Percentiles rank a stretch among this genome's conserved stretches.
phyloP scores from a whole-genome alignment of 2,113 vertebrate species.

The Catharus minimus region DNA sequence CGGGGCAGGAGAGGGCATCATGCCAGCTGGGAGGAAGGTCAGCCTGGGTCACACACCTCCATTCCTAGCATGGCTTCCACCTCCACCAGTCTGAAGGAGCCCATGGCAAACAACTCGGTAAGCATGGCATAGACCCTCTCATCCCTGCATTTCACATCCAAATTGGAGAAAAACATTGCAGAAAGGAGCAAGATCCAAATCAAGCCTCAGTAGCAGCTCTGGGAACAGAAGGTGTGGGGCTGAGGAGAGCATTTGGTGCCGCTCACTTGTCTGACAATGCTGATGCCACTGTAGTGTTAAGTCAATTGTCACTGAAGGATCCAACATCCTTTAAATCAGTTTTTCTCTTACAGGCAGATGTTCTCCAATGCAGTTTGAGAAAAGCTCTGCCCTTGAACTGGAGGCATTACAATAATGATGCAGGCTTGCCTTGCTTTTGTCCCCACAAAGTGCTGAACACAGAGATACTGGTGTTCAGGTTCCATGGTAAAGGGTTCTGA shows the following conservation, averaged over 20 bases:
- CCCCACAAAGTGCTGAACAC: neutral
- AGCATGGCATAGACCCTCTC: neutral
- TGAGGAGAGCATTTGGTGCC: neutral
- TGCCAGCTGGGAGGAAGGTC: neutral
- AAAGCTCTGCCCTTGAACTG: neutral
- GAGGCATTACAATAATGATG: neutral
- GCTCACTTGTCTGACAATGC: neutral
- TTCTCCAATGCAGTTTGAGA: neutral
- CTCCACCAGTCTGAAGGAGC: neutral
- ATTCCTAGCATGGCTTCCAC: neutral
- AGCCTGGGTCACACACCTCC: neutral
- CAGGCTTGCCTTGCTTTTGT: neutral
- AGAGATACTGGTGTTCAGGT: neutral
- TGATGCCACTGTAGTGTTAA: neutral
- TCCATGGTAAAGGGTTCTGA: neutral
- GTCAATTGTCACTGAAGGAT: neutral
- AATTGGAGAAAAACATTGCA: neutral
- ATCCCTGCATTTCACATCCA: neutral
- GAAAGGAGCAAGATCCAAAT: neutral
- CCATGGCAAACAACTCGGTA: fast-evolving
- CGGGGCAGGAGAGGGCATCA: neutral
- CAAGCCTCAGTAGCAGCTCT: neutral
- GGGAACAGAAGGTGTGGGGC: neutral
- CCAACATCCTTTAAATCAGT: neutral
- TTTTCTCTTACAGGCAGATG: slow-evolving; percentile 4